Conservation (phyloP, 2,888 invertebrate species). For the Eugnorisma glareosa region DNA sequence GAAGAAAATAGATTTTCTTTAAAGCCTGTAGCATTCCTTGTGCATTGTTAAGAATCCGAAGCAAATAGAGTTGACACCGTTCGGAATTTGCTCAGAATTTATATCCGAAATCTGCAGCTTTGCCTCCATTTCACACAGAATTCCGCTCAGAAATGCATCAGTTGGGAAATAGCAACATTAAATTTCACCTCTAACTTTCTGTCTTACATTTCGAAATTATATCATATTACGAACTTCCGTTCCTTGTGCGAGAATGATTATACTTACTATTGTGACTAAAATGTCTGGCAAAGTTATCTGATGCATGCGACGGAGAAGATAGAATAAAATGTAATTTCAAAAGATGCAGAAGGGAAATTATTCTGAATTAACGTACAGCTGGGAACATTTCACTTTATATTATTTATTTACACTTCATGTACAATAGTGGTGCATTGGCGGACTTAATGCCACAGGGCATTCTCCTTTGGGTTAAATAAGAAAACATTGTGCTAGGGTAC, state of each 20-base stretch:
- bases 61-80: conserved; percentile 39
- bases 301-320: not conserved
- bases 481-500: too few relatives aligned
- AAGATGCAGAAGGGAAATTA: too few relatives aligned
- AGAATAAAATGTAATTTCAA: not conserved
- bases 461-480: too few relatives aligned
- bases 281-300: not conserved
- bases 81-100: conserved; percentile 39
- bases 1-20: not conserved
- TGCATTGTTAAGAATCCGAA: conserved; percentile 10
- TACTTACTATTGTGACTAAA: not conserved
- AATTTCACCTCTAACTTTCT: conserved; percentile 11
- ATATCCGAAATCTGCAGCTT: conserved; percentile 26
- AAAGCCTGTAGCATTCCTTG: conserved; percentile 27
- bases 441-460: too few relatives aligned
- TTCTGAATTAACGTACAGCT: not conserved
- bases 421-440: too few relatives aligned
- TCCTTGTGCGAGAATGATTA: not conserved
- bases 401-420: too few relatives aligned
- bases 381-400: not conserved
- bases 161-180: conserved; percentile 26
- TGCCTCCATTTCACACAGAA: conserved; percentile 23
- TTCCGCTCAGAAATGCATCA: conserved; percentile 34
- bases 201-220: not conserved
- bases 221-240: not conserved